Evolutionary conservation across 2,888 invertebrate species (phyloP), one percentile per base, ranked within the genome.

Genomic region (Tiliacea citrago): DNA sequence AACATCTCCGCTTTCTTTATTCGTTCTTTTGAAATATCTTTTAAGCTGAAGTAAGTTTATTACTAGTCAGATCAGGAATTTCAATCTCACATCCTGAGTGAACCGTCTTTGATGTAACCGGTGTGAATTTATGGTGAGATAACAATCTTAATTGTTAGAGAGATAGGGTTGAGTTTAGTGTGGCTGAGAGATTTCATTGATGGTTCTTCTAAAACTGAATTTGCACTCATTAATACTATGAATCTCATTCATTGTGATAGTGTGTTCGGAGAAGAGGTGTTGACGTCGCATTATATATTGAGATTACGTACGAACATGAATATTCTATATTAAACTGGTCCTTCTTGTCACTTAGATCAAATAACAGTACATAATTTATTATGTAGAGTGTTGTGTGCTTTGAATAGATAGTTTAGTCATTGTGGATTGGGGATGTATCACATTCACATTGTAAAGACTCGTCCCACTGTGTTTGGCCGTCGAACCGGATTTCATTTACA

Each of bases 41-140:
- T 88, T 93, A 94, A 94, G 91, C 91, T 92, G 90, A 90, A 91
- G 93, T 92, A 93, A 95, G 92, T 96, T 96, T 95, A 96, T 96
- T 96, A 92, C 95, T 95, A 96, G 95, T 95, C 96, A 91, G 95
- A 96, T 95, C 96, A 95, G 95, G 95, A 95, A 95, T 95, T 95
- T 95, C 95, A 94, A 95, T 96, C 94, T 94, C 92, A 94, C 94
- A 95, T 96, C 96, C 96, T 95, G 95, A 93, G 93, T 92, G 85
- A 91, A 79, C 58, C 69, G 88, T 90, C 96, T 96, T 96, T 96
- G 96, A 96, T 93, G 94, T 95, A 93, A 92, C 90, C 90, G 92
- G 84, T 86, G 77, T 63, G 68, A 78, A 82, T 80, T 84, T 75
- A 69, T 81, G 65, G 13, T 61, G 53, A 79, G 77, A 90, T 88